These are phyloP conservation scores for Colaptes auratus DNA, from an alignment of 2,113 vertebrate species.

Conservation along the genomic window DNA sequence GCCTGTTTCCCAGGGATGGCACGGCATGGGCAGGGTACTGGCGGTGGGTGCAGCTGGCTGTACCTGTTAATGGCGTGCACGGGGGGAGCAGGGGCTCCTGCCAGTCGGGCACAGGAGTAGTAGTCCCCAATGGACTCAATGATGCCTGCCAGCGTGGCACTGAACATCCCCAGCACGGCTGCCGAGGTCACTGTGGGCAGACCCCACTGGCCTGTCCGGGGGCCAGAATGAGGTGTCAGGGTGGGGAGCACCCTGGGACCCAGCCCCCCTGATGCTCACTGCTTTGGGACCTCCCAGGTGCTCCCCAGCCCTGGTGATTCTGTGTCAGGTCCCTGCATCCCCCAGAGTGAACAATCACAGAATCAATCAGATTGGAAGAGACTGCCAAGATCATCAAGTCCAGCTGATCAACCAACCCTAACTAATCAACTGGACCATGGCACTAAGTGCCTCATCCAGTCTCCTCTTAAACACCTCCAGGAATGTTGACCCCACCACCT, in stretches of 20 bases:
- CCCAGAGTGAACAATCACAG: too few relatives aligned
- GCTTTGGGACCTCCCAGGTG: rapidly evolving
- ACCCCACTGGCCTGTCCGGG: constrained; percentile 91
- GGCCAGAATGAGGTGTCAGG: background rate
- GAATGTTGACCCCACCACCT: too few relatives aligned
- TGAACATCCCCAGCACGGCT: constrained; percentile 95
- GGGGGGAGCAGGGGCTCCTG: constrained; percentile 89
- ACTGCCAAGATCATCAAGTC: too few relatives aligned
- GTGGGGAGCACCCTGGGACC: rapidly evolving
- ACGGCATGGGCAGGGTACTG: rapidly evolving
- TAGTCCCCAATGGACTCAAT: constrained; percentile 97
- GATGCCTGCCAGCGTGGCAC: constrained; percentile 91
- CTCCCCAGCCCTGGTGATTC: background rate
- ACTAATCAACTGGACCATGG: too few relatives aligned
- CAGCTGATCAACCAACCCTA: too few relatives aligned
- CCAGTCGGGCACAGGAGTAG: constrained; percentile 93
- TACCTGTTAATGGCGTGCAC: constrained; percentile 97
- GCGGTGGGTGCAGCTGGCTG: background rate
- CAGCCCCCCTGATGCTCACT: rapidly evolving
- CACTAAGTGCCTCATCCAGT: too few relatives aligned
- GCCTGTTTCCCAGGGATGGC: rapidly evolving
- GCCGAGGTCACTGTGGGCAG: constrained; percentile 90
- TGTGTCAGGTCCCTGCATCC: background rate
- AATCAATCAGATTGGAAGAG: too few relatives aligned
- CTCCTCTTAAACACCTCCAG: too few relatives aligned